Conservation (phyloP, 1,140 invertebrate genomes). For the Drosophila sucinea region DNA sequence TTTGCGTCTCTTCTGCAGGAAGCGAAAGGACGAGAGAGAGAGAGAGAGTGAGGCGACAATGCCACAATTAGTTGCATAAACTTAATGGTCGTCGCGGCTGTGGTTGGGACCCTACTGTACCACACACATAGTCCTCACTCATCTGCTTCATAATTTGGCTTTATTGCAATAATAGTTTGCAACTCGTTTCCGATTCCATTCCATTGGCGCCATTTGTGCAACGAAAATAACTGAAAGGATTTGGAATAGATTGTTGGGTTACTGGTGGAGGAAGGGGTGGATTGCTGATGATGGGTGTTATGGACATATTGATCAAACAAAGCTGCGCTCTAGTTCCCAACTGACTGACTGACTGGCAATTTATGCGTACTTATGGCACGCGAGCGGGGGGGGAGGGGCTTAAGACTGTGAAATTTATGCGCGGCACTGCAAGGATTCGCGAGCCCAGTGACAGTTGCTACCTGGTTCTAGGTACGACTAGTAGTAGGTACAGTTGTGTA, state of each 20-base stretch:
- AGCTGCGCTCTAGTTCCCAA: constrained; percentile 25
- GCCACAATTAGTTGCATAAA: constrained; percentile 77
- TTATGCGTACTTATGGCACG: constrained; percentile 24
- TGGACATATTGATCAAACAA: constrained; percentile 72
- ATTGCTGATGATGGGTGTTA: constrained; percentile 43
- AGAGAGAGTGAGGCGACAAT: constrained; percentile 49
- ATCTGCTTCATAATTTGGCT: constrained; percentile 49
- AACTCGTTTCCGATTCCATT: constrained; percentile 40
- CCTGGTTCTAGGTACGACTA: constrained; percentile 45
- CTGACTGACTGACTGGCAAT: constrained; percentile 32
- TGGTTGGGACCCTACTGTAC: constrained; percentile 1
- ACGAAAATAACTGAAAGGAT: constrained; percentile 57
- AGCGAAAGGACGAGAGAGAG: background rate
- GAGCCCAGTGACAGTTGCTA: constrained; percentile 45
- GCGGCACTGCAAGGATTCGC: constrained; percentile 39
- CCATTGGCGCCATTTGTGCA: constrained; percentile 53
- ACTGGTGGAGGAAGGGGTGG: background rate
- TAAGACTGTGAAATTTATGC: constrained; percentile 32
- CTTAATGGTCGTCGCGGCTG: constrained; percentile 20
- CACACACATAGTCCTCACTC: background rate
- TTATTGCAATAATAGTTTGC: constrained; percentile 57
- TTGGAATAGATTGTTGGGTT: background rate
- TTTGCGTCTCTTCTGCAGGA: background rate
- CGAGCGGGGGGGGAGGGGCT: background rate
- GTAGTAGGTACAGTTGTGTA: constrained; percentile 60